phyloP scores from a whole-genome alignment of 2,888 invertebrate genomes.

The Eupithecia abbreviata region DNA sequence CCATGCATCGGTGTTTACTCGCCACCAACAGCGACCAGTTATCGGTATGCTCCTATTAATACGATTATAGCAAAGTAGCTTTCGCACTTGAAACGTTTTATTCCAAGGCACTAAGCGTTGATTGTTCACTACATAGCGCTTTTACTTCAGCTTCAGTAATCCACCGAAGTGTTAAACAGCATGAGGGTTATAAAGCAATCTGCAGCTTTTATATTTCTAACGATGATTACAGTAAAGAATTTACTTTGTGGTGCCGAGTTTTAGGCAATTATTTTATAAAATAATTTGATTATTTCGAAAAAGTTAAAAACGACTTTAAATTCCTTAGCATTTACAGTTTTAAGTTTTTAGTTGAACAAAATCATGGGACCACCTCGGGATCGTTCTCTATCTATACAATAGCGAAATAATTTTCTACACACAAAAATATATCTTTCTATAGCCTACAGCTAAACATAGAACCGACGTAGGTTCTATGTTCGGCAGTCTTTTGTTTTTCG shows the following conservation, averaged over 20 bases:
- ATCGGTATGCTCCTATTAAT: constrained; percentile 39
- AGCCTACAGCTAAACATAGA: too few species aligned
- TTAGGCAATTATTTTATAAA: neutral
- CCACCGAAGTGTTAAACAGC: constrained; percentile 39
- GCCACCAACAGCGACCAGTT: neutral
- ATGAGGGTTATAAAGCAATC: constrained; percentile 34
- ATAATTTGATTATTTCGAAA: too few species aligned
- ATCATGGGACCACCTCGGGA: too few species aligned
- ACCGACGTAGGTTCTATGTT: too few species aligned
- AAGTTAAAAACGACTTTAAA: too few species aligned
- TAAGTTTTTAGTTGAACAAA: too few species aligned
- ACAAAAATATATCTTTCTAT: too few species aligned
- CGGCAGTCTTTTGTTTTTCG: too few species aligned
- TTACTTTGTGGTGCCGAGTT: constrained; percentile 11
- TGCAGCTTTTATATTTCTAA: constrained; percentile 31
- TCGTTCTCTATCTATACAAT: too few species aligned
- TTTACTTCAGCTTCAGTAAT: constrained; percentile 43
- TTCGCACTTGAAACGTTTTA: constrained; percentile 37
- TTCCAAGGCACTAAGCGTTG: constrained; percentile 39
- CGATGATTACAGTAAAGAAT: constrained; percentile 20
- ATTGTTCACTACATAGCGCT: constrained; percentile 42
- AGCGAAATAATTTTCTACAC: too few species aligned
- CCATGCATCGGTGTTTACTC: neutral
- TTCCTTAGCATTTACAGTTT: neutral
- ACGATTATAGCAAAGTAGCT: constrained; percentile 44